These are phyloP conservation scores for Danaus melanippus DNA, from an alignment of 1,140 invertebrate species.

Conservation along the genomic window DNA sequence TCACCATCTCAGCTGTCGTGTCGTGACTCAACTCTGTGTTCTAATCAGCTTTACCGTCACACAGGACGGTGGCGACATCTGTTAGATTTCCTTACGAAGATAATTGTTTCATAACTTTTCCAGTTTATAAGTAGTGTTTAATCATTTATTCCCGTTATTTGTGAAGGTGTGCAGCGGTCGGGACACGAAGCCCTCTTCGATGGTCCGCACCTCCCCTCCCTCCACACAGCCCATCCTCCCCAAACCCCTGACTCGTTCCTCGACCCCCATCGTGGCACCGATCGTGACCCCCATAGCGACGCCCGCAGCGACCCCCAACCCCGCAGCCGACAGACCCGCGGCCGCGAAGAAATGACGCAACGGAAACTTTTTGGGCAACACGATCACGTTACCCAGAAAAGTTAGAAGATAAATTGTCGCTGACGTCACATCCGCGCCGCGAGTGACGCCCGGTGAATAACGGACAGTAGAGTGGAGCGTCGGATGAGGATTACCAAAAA, in stretches of 20 bases:
- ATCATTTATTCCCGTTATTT: slow-evolving; percentile 5
- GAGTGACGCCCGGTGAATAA: too few species aligned
- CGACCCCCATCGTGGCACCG: slow-evolving; percentile 39
- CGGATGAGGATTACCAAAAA: too few species aligned
- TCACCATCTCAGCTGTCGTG: too few species aligned
- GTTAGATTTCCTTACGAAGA: too few species aligned
- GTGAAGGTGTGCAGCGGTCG: slow-evolving; percentile 63
- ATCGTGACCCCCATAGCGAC: slow-evolving; percentile 22
- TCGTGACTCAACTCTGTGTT: too few species aligned
- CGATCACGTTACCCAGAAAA: slow-evolving; percentile 40
- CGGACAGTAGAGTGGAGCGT: too few species aligned
- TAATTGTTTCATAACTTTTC: too few species aligned
- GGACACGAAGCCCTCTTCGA: slow-evolving; percentile 57
- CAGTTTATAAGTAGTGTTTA: too few species aligned
- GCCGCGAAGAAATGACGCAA: slow-evolving; percentile 71
- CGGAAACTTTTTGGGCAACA: slow-evolving; percentile 31
- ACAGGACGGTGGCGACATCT: too few species aligned
- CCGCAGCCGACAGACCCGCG: slow-evolving; percentile 67
- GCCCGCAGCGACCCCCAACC: slow-evolving; percentile 35
- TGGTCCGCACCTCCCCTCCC: slow-evolving; percentile 55
- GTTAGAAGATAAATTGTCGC: slow-evolving; percentile 29
- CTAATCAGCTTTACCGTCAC: too few species aligned
- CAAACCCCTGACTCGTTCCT: slow-evolving; percentile 38
- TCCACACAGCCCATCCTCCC: slow-evolving; percentile 29
- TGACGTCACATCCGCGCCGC: too few species aligned